Conservation (phyloP, 2,888 invertebrate species). For the Melieria picta region DNA sequence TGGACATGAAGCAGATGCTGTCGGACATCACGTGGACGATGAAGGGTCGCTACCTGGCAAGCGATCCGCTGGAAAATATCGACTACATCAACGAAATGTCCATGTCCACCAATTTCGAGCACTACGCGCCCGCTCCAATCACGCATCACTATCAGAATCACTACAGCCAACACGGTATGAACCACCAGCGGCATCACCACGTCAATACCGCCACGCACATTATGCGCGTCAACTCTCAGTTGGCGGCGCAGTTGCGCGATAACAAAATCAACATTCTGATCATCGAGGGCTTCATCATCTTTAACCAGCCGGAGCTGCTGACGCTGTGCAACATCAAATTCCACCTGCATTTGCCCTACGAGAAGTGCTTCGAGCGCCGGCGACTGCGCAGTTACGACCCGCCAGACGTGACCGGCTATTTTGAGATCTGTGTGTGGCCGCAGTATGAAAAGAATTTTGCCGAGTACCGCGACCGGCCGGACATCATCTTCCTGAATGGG, state of each 20-base stretch:
- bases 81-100: constrained; percentile 46
- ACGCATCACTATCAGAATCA: constrained; percentile 49
- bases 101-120: constrained; percentile 51
- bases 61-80: constrained; percentile 48
- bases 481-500: constrained; percentile 62
- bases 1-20: constrained; percentile 80
- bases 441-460: constrained; percentile 72
- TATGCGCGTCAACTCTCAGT: constrained; percentile 46
- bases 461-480: constrained; percentile 64
- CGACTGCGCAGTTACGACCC: constrained; percentile 78
- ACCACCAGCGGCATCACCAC: constrained; percentile 37
- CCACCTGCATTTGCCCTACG: constrained; percentile 76
- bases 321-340: constrained; percentile 78
- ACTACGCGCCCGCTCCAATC: constrained; percentile 50
- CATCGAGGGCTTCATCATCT: constrained; percentile 81
- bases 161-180: constrained; percentile 34
- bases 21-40: constrained; percentile 68
- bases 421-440: constrained; percentile 91
- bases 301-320: constrained; percentile 75
- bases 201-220: constrained; percentile 39
- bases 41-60: constrained; percentile 53
- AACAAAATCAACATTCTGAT: constrained; percentile 70
- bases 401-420: constrained; percentile 87
- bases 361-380: constrained; percentile 75
- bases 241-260: constrained; percentile 52